Evolutionary conservation across 2,888 invertebrate species (phyloP).

Genomic region (Calliopum simillimum): DNA sequence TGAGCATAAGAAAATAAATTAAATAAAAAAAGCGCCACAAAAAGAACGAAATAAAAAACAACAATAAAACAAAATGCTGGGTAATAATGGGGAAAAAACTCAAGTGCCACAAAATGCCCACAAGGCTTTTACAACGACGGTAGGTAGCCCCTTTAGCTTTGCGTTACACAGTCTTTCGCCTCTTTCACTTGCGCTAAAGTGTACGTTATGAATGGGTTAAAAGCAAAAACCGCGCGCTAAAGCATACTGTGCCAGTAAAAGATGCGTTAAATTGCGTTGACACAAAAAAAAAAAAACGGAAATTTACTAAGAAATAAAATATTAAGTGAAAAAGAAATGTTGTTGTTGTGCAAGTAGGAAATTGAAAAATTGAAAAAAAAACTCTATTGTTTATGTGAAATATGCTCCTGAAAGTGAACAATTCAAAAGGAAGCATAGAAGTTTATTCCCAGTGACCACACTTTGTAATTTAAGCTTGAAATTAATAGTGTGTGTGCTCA

Average conservation of each 20-base stretch:
- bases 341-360: not conserved
- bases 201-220: too few relatives aligned
- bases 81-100: slow-evolving; percentile 56
- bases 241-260: not conserved
- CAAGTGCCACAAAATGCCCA: slow-evolving; percentile 58
- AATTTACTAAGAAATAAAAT: slow-evolving; percentile 4
- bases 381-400: too few relatives aligned
- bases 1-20: slow-evolving; percentile 21
- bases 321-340: not conserved
- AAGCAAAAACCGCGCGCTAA: too few relatives aligned
- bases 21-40: too few relatives aligned
- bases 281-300: not conserved
- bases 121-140: slow-evolving; percentile 54
- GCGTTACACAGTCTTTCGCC: not conserved
- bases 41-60: slow-evolving; percentile 31
- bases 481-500: too few relatives aligned
- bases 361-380: too few relatives aligned
- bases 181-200: too few relatives aligned
- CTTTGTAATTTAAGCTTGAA: too few relatives aligned
- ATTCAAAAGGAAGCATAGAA: too few relatives aligned
- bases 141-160: slow-evolving; percentile 52
- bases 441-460: too few relatives aligned
- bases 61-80: slow-evolving; percentile 45
- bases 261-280: slow-evolving; percentile 4
- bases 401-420: too few relatives aligned